phyloP scores from a whole-genome alignment of 1,140 invertebrate species.

The Zaprionus taronus region DNA sequence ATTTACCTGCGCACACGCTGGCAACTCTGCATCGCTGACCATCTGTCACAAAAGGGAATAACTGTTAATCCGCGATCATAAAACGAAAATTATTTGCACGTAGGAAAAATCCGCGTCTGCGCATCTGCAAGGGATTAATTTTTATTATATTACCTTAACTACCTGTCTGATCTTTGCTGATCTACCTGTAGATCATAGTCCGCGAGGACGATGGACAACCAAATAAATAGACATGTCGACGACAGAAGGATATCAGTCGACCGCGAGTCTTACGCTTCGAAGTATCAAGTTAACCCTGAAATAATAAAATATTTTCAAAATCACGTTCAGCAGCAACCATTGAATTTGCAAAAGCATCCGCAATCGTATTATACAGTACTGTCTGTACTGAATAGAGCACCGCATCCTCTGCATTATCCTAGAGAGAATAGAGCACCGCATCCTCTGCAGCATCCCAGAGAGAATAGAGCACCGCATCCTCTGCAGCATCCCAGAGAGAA shows the following conservation, averaged over 20 bases:
- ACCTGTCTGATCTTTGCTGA: background rate
- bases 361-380: background rate
- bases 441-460: background rate
- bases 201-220: slow-evolving; percentile 13
- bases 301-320: too few relatives aligned
- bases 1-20: background rate
- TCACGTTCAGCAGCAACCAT: background rate
- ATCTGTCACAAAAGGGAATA: slow-evolving; percentile 56
- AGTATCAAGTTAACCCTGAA: slow-evolving; percentile 7
- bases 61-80: slow-evolving; percentile 62
- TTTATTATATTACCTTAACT: background rate
- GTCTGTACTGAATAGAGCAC: too few relatives aligned
- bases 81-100: slow-evolving; percentile 24
- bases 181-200: slow-evolving; percentile 16
- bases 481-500: background rate
- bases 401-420: background rate
- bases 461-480: background rate
- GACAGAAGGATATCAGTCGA: slow-evolving; percentile 46
- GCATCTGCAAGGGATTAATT: slow-evolving; percentile 16
- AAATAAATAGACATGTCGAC: slow-evolving; percentile 49
- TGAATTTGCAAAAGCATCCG: background rate
- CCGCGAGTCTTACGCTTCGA: background rate
- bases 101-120: background rate
- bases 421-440: background rate
- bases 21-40: slow-evolving; percentile 37